These are phyloP conservation scores for Kryphioiulus occultus DNA, from an alignment of 2,888 invertebrate genomes.

Conservation along the genomic window DNA sequence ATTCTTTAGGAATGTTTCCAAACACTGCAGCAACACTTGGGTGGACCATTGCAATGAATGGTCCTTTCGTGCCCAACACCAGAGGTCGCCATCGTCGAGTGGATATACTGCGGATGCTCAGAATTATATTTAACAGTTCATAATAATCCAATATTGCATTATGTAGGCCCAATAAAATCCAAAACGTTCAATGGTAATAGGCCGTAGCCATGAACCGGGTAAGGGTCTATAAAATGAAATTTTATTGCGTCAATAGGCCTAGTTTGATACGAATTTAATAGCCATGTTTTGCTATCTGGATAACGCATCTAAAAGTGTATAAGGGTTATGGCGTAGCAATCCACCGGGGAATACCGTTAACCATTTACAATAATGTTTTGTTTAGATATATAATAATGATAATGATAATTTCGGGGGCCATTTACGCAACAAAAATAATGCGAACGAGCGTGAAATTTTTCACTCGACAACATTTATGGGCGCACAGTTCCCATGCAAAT, in stretches of 20 bases:
- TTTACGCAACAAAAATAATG: constrained; percentile 20
- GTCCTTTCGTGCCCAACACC: neutral
- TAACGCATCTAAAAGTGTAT: constrained; percentile 19
- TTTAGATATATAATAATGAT: constrained; percentile 36
- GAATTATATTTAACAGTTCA: constrained; percentile 36
- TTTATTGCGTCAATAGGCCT: constrained; percentile 36
- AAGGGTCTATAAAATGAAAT: constrained; percentile 26
- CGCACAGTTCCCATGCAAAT: constrained; percentile 21
- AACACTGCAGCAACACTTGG: too few species aligned
- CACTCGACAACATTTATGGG: constrained; percentile 27
- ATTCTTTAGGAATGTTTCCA: too few species aligned
- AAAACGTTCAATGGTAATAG: constrained; percentile 39
- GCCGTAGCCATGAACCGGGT: constrained; percentile 12
- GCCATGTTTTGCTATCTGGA: constrained; percentile 35
- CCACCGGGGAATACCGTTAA: constrained; percentile 21
- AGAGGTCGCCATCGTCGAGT: neutral
- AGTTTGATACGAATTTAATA: constrained; percentile 28
- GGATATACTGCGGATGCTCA: constrained; percentile 17
- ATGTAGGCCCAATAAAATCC: constrained; percentile 36
- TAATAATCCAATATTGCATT: constrained; percentile 40
- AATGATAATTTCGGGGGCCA: constrained; percentile 40
- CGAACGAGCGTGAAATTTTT: constrained; percentile 36
- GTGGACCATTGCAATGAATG: neutral
- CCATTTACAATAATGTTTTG: constrained; percentile 36
- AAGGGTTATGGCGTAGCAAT: constrained; percentile 29